A percentile compares a stretch with the other conserved stretches of the same genome.
These are phyloP conservation scores for Hypsopygia costalis DNA, from an alignment of 2,888 invertebrate genomes.

Conservation along the genomic window DNA sequence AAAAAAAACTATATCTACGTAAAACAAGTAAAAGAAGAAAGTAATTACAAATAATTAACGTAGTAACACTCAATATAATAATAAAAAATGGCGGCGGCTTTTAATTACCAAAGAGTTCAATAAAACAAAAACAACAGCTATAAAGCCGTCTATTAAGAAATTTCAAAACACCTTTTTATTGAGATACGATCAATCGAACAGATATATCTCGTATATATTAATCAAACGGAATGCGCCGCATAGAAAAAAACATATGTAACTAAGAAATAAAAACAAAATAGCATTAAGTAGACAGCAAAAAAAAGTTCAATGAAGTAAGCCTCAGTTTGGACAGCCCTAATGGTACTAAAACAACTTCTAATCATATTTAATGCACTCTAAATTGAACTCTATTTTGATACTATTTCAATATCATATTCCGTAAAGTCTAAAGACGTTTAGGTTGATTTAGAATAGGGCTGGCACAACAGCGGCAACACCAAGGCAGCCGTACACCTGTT, in stretches of 20 bases:
- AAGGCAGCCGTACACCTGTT: constrained; percentile 62
- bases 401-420: constrained; percentile 3
- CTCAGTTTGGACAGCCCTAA: constrained; percentile 36
- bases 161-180: constrained; percentile 68
- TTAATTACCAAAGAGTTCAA: constrained; percentile 47
- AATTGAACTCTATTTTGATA: constrained; percentile 17
- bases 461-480: constrained; percentile 28
- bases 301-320: constrained; percentile 64
- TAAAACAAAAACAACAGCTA: constrained; percentile 40
- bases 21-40: neutral
- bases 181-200: constrained; percentile 53
- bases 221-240: constrained; percentile 69
- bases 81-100: constrained; percentile 29
- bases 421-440: constrained; percentile 2
- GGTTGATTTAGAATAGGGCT: constrained; percentile 12
- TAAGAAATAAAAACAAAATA: constrained; percentile 72
- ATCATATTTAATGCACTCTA: constrained; percentile 6
- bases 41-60: constrained; percentile 12
- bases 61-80: constrained; percentile 15
- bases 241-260: constrained; percentile 59
- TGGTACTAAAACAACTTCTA: constrained; percentile 11
- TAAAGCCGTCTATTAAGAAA: constrained; percentile 60
- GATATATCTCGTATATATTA: constrained; percentile 40
- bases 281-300: constrained; percentile 65
- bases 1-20: too few species aligned